Evolutionary conservation across 2,113 vertebrate genomes (phyloP), one percentile per base, ranked within the genome.

Genomic region (Myodes glareolus): DNA sequence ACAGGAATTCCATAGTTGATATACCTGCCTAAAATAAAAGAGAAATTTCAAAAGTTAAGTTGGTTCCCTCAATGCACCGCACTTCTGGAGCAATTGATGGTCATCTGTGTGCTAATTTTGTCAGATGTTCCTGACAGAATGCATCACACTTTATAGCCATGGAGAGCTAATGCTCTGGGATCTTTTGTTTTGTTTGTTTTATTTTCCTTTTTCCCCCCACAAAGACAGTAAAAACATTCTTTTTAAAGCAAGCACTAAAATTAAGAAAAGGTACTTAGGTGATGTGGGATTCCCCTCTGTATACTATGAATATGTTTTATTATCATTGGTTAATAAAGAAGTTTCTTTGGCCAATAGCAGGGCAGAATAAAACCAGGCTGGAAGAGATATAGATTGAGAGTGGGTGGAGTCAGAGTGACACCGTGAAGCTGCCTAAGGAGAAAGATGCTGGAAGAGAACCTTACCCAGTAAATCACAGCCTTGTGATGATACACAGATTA

Each of bases 1-100:
- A 85, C n/a, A 50, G n/a, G 23, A 6, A 80, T 14, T 19, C 10
- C 45, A 0, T 76, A 8, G 36, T 6, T 27, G 0, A 11, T 9
- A 23, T 27, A 31, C 45, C n/a, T 82, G 42, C 36, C 23, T 39
- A 2, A 14, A 42, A 17, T 61, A 77, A 76, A 63, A 68, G 27
- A 73, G 19, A 31, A 25, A 11, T 42, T 67, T 19, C 10, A 70
- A 88, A n/a, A 81, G 73, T 89, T 58, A 4, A 7, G 10, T 1
- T 58, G 72, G 39, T 12, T 80, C 39, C 29, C 50, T 47, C 36
- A 31, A 55, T 23, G 9, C 25, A 12, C 27, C n/a, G 31, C 16
- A 33, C 4, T n/a, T 14, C 42, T 65, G 27, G 25, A 52, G 1
- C 73, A 36, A 10, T 25, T 21, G 36, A 16, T 3, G 23, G 33